Evolutionary conservation across 2,888 invertebrate genomes (phyloP).

Genomic region (Rhopalosiphum nymphaeae): DNA sequence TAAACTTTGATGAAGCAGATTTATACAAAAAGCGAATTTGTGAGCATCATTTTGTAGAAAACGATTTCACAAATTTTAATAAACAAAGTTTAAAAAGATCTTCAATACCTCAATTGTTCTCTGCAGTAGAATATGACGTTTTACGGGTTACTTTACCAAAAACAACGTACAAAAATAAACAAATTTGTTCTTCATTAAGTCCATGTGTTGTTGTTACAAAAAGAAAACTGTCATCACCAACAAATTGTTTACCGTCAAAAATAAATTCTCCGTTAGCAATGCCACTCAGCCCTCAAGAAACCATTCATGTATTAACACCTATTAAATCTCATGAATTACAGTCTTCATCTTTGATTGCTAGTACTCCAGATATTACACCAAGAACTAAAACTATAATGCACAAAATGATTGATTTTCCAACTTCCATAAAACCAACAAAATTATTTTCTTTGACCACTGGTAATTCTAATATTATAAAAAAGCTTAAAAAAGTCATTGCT

Average conservation of each 20-base stretch:
- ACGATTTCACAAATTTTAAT: not conserved
- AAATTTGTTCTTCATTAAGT: not conserved
- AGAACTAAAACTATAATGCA: not conserved
- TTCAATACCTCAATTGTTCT: not conserved
- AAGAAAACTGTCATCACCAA: not conserved
- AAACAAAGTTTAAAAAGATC: not conserved
- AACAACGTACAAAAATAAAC: not conserved
- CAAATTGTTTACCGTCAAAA: not conserved
- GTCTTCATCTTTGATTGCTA: not conserved
- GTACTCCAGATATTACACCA: not conserved
- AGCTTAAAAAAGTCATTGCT: slow-evolving; percentile 1
- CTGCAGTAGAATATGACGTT: not conserved
- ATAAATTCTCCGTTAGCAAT: not conserved
- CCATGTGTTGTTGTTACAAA: not conserved
- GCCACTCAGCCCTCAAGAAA: not conserved
- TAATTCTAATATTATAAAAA: not conserved
- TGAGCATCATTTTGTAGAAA: slow-evolving; percentile 17
- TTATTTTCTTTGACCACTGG: not conserved
- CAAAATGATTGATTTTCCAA: slow-evolving; percentile 27
- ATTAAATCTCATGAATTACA: not conserved
- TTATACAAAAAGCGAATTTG: slow-evolving; percentile 10
- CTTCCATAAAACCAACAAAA: slow-evolving; percentile 31
- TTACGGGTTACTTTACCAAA: not conserved
- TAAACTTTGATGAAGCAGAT: not conserved
- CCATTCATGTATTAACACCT: not conserved